A percentile compares a stretch with the other conserved stretches of the same genome.
phyloP scores from a whole-genome alignment of 2,888 invertebrate species.

The Unio pictorum region DNA sequence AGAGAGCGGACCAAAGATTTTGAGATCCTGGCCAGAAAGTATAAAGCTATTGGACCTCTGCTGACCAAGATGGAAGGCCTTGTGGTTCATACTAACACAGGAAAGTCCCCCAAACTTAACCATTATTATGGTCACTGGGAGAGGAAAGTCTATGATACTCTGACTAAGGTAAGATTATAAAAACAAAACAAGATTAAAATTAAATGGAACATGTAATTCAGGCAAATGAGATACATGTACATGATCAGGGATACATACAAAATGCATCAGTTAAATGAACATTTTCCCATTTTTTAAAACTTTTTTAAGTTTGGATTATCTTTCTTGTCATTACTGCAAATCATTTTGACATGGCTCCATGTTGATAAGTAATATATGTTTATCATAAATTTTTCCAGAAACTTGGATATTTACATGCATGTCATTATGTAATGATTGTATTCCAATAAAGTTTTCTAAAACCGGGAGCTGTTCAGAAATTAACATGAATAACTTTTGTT shows the following conservation, averaged over 20 bases:
- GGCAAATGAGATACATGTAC: no score
- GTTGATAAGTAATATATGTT: no score
- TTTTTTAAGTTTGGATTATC: no score
- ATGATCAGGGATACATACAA: no score
- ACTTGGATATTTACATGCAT: not conserved
- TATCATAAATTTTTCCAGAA: not conserved
- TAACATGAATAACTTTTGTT: not conserved
- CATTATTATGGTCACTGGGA: slow-evolving; percentile 89
- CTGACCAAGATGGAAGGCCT: slow-evolving; percentile 89
- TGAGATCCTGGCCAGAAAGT: slow-evolving; percentile 80
- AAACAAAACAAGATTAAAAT: no score
- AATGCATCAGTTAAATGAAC: no score
- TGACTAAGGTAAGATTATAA: slow-evolving; percentile 75
- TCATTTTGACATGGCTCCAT: no score
- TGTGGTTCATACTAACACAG: slow-evolving; percentile 85
- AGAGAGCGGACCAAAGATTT: slow-evolving; percentile 80
- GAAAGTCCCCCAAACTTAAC: slow-evolving; percentile 81
- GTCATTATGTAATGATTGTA: not conserved
- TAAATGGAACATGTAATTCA: no score
- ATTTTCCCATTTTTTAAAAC: no score
- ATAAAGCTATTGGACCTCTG: slow-evolving; percentile 85
- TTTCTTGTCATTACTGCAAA: no score
- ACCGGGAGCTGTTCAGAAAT: not conserved
- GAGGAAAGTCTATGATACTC: slow-evolving; percentile 81
- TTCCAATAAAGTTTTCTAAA: not conserved